These are phyloP conservation scores for Scolopax bukidnonensis DNA, from an alignment of 2,797 vertebrate genomes.

Conservation along the genomic window DNA sequence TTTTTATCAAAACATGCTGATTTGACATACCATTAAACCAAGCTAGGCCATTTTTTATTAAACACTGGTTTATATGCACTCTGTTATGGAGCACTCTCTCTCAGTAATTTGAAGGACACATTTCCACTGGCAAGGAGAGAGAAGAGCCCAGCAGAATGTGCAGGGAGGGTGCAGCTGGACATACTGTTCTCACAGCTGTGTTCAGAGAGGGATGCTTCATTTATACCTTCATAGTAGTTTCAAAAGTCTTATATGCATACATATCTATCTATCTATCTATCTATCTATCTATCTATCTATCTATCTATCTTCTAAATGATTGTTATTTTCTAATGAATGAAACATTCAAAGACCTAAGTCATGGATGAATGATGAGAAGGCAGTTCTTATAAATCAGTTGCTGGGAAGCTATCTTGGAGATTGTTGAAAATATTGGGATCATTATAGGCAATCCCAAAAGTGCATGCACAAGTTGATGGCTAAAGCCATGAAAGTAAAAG, in stretches of 20 bases:
- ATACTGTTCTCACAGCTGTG: neutral
- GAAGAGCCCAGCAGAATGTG: neutral
- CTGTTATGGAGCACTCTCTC: rapidly evolving
- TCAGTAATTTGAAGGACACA: neutral
- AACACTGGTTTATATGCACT: neutral
- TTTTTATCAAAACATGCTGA: neutral
- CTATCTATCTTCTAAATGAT: neutral
- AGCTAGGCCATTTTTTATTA: neutral
- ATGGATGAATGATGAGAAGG: neutral
- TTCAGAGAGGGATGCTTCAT: neutral
- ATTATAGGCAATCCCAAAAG: neutral
- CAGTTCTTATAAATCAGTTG: neutral
- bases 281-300: neutral
- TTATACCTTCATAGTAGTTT: neutral
- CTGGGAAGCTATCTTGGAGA: neutral
- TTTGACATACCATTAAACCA: neutral
- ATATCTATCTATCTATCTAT: neutral
- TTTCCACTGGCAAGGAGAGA: neutral
- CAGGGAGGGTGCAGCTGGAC: neutral
- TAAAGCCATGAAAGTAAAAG: neutral
- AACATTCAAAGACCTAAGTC: neutral
- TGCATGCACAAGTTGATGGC: neutral
- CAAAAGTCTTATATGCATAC: neutral
- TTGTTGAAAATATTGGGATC: neutral
- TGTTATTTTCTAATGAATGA: neutral